These are phyloP conservation scores for Coptodon bakossiorum DNA, from an alignment of 2,113 vertebrate species.

Conservation along the genomic window DNA sequence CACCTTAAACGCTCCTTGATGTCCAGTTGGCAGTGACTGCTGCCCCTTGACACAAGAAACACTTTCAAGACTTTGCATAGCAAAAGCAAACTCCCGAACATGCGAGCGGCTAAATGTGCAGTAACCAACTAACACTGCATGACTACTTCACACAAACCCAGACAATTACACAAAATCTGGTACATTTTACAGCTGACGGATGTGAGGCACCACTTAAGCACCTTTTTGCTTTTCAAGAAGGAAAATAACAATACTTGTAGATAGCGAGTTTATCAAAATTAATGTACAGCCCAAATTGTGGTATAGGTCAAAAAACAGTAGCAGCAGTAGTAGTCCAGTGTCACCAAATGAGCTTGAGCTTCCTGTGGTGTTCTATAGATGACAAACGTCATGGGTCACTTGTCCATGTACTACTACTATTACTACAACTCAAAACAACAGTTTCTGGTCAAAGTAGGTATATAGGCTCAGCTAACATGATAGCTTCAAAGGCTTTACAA, in stretches of 20 bases:
- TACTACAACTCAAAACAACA: neutral
- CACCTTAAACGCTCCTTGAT: neutral
- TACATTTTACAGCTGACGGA: neutral
- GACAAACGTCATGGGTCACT: neutral
- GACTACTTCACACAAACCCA: neutral
- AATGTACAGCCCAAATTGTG: neutral
- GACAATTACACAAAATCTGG: neutral
- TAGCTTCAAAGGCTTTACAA: constrained; percentile 29
- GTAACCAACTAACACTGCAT: neutral
- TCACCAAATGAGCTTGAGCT: neutral
- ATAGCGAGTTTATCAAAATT: neutral
- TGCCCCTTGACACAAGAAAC: neutral
- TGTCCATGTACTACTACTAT: neutral
- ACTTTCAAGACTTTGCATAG: neutral
- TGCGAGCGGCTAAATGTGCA: neutral
- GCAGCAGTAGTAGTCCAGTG: neutral
- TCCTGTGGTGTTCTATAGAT: neutral
- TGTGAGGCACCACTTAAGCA: neutral
- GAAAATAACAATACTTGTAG: neutral
- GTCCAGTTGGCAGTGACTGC: neutral
- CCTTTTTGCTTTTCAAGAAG: neutral
- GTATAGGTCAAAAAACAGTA: neutral
- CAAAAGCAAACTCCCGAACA: neutral
- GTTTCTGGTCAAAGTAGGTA: neutral
- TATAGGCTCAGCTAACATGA: neutral